These are phyloP conservation scores for Falcaria lacertinaria DNA, from an alignment of 2,888 invertebrate species.

Conservation along the genomic window DNA sequence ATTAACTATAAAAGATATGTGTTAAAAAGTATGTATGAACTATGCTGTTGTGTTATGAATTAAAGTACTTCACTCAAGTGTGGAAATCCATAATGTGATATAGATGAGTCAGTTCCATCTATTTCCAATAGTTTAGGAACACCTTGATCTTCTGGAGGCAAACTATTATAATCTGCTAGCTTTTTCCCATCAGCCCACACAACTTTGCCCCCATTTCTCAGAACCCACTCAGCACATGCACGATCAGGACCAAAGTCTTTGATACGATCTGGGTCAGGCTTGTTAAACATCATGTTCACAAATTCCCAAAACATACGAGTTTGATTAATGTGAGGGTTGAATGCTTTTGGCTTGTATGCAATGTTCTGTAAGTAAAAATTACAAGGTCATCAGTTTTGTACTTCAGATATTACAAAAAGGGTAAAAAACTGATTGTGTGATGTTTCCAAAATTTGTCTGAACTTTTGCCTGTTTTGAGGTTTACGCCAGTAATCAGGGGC, in stretches of 20 bases:
- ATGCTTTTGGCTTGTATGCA: constrained; percentile 13
- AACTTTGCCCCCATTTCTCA: constrained; percentile 93
- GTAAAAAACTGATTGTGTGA: too few relatives aligned
- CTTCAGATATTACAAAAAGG: too few relatives aligned
- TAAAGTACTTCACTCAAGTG: constrained; percentile 81
- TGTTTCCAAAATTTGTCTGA: too few relatives aligned
- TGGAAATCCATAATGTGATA: constrained; percentile 90
- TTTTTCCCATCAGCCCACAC: constrained; percentile 83
- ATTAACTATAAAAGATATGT: too few relatives aligned
- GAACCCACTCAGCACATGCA: constrained; percentile 96
- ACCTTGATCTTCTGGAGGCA: constrained; percentile 79
- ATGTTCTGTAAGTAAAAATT: constrained; percentile 15
- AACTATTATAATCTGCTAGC: constrained; percentile 84
- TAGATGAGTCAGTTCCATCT: constrained; percentile 88
- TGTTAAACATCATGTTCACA: constrained; percentile 83
- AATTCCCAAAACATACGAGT: constrained; percentile 69
- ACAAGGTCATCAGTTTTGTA: too few relatives aligned
- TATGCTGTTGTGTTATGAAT: background rate
- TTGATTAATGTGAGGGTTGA: constrained; percentile 31
- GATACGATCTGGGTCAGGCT: constrained; percentile 83
- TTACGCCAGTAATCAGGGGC: too few relatives aligned
- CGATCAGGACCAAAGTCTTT: constrained; percentile 90
- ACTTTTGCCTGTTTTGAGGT: too few relatives aligned
- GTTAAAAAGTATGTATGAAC: too few relatives aligned
- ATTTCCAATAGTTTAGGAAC: constrained; percentile 82